Conservation (phyloP, 2,888 invertebrate species). For the Mythimna impura region DNA sequence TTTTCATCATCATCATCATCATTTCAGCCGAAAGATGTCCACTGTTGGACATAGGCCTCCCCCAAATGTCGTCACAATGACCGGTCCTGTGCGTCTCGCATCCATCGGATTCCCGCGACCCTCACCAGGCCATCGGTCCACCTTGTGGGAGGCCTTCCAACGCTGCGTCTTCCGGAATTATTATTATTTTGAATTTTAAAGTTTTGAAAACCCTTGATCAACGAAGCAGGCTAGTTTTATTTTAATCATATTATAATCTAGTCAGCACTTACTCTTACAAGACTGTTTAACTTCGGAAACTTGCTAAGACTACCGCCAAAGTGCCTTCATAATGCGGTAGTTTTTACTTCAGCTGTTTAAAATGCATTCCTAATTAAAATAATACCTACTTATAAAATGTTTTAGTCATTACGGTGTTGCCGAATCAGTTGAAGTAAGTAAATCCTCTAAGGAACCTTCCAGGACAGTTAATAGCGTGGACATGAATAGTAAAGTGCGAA, state of each 20-base stretch:
- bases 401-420: slow-evolving; percentile 1
- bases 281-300: slow-evolving; percentile 43
- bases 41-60: too few relatives aligned
- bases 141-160: too few relatives aligned
- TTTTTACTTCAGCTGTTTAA: slow-evolving; percentile 18
- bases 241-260: slow-evolving; percentile 25
- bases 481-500: neutral
- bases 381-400: neutral
- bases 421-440: neutral
- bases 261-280: neutral
- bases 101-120: too few relatives aligned
- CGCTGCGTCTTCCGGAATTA: too few relatives aligned
- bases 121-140: too few relatives aligned
- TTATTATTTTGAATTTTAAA: too few relatives aligned
- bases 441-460: neutral
- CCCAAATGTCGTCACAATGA: too few relatives aligned
- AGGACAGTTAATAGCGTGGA: neutral
- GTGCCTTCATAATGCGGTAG: slow-evolving; percentile 18
- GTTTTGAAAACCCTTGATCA: neutral
- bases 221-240: neutral
- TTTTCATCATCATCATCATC: too few relatives aligned
- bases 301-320: slow-evolving; percentile 21
- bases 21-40: too few relatives aligned
- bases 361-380: slow-evolving; percentile 24
- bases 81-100: too few relatives aligned